Conservation (phyloP, 2,113 vertebrate genomes). For the Petroica traversi region DNA sequence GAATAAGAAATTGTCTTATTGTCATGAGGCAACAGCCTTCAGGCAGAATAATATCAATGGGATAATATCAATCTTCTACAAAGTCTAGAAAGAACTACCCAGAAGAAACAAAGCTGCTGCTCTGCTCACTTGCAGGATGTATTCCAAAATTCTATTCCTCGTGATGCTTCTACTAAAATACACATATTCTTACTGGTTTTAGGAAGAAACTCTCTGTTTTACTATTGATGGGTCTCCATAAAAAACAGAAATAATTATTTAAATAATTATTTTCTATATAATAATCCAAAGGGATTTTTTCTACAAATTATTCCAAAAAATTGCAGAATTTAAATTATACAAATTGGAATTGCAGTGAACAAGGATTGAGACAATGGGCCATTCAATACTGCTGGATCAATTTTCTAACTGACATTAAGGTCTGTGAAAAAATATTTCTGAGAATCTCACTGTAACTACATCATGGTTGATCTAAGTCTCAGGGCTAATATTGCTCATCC, state of each 20-base stretch:
- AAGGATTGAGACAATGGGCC: not conserved
- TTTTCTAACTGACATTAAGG: not conserved
- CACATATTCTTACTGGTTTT: not conserved
- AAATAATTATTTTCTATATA: no score
- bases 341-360: not conserved
- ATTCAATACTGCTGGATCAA: not conserved
- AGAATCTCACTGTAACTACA: not conserved
- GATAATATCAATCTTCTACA: not conserved
- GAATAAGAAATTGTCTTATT: not conserved
- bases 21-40: not conserved
- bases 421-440: not conserved
- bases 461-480: not conserved
- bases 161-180: not conserved
- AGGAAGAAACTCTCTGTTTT: not conserved
- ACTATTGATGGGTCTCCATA: not conserved
- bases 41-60: not conserved
- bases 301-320: not conserved
- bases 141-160: not conserved
- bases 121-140: not conserved
- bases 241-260: not conserved
- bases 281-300: not conserved
- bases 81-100: not conserved
- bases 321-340: not conserved
- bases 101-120: not conserved
- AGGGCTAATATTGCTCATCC: not conserved